These are phyloP conservation scores for Mergus octosetaceus DNA, from an alignment of 2,797 vertebrate genomes.

Conservation along the genomic window DNA sequence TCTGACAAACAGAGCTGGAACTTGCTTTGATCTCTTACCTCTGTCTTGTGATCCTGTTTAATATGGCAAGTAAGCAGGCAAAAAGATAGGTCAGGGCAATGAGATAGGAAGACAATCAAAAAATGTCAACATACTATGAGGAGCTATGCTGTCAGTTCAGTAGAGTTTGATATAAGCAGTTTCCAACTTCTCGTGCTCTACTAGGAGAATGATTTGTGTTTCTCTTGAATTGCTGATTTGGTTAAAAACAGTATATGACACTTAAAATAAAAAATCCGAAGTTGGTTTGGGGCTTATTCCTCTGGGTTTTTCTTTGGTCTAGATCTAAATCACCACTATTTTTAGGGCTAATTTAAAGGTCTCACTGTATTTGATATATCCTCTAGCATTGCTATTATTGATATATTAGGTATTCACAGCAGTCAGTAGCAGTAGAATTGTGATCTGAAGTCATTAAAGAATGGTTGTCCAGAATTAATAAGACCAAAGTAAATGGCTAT, in stretches of 20 bases:
- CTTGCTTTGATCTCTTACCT: background rate
- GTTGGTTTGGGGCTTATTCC: background rate
- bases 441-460: background rate
- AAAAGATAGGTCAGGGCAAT: background rate
- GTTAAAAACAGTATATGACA: background rate
- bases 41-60: background rate
- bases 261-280: background rate
- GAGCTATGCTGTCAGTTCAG: background rate
- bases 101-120: background rate
- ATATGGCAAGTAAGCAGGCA: background rate
- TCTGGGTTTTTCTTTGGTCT: background rate
- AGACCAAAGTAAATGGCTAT: background rate
- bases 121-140: accelerated
- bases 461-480: background rate
- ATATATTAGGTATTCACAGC: background rate
- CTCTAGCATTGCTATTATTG: background rate
- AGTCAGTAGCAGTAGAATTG: background rate
- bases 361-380: background rate
- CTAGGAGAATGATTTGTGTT: background rate
- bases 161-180: background rate
- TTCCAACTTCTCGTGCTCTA: background rate
- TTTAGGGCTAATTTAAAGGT: background rate
- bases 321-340: background rate
- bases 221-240: background rate
- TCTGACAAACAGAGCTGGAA: background rate